Evolutionary conservation across 2,888 invertebrate species (phyloP).

Genomic region (Apotomis turbidana): DNA sequence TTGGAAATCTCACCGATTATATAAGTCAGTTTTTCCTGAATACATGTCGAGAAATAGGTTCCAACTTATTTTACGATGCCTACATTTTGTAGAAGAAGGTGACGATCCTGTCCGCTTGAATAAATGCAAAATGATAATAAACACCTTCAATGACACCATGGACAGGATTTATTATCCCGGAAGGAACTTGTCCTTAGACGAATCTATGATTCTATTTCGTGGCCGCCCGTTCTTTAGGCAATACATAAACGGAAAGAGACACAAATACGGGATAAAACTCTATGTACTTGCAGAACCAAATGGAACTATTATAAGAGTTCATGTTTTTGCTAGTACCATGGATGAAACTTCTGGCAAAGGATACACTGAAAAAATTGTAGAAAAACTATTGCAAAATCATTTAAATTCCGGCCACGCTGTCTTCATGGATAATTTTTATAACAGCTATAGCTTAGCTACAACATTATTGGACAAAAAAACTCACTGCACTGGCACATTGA

Average conservation of each 20-base stretch:
- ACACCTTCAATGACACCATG: conserved; percentile 45
- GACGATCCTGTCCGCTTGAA: conserved; percentile 16
- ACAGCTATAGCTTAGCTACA: conserved; percentile 44
- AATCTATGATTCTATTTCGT: conserved; percentile 52
- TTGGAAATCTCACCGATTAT: conserved; percentile 45
- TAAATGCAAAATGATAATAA: conserved; percentile 37
- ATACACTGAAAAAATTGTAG: conserved; percentile 50
- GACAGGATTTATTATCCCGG: conserved; percentile 47
- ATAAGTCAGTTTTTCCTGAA: conserved; percentile 43
- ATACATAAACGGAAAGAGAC: conserved; percentile 53
- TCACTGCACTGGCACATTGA: conserved; percentile 49
- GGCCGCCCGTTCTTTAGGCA: conserved; percentile 50
- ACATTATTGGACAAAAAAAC: conserved; percentile 45
- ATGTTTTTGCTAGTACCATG: conserved; percentile 44
- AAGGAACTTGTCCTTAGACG: conserved; percentile 48
- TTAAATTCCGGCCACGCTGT: conserved; percentile 4
- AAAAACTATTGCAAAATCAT: conserved; percentile 44
- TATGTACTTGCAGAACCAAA: conserved; percentile 55
- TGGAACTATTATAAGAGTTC: conserved; percentile 50
- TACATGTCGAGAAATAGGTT: conserved; percentile 45
- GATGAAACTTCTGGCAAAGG: conserved; percentile 44
- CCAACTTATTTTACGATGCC: conserved; percentile 35
- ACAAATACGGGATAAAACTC: conserved; percentile 55
- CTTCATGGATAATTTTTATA: not conserved
- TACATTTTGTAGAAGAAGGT: conserved; percentile 41